Base-by-base conservation (phyloP, 2,797 vertebrate species). In the Champsocephalus esox region DNA sequence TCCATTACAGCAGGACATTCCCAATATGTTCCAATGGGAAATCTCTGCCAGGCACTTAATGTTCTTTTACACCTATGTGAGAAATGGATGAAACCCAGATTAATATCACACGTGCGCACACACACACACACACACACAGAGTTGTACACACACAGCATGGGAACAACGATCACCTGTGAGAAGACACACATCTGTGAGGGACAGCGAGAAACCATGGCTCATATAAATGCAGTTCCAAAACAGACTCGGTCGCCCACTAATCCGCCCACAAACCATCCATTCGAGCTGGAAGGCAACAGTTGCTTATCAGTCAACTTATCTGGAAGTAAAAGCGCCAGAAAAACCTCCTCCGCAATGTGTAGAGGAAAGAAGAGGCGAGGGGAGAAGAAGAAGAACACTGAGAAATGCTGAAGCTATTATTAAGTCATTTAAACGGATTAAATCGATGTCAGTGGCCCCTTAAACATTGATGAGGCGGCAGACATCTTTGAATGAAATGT, bases 141-240 rank as follows among this genome's bases (percentile, higher is more conserved):
- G 38, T 66, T 55, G 44, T 45, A 66, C 66, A 64, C 79, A 74
- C 66, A 63, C 60, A 75, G 48, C 73, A 80, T 67, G 71, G 57
- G 79, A 87, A 77, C 85, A 77, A 87, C 89, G 79, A 49, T 67
- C 81, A 85, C 63, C 74, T 83, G 90, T 83, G 85, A 90, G 92
- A 92, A 90, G 81, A 88, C 77, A 50, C 89, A 92, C 84, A 75
- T 82, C 81, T 82, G 79, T 81, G 89, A 87, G 80, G 74, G 69
- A 71, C 75, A 38, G 79, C 17, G 60, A 82, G 62, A 87, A 86
- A 86, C 75, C 63, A 9, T 12, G 52, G 70, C 83, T 87, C 73
- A 3, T 24, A 69, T 60, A 17, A 51, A 72, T 11, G 55, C 64
- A n/a, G 44, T 41, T 80, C 62, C 66, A 68, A 77, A 76, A 76